A percentile compares a stretch with the other conserved stretches of the same genome.
Conservation (phyloP, 2,113 vertebrate species). For the Callopanchax toddi region DNA sequence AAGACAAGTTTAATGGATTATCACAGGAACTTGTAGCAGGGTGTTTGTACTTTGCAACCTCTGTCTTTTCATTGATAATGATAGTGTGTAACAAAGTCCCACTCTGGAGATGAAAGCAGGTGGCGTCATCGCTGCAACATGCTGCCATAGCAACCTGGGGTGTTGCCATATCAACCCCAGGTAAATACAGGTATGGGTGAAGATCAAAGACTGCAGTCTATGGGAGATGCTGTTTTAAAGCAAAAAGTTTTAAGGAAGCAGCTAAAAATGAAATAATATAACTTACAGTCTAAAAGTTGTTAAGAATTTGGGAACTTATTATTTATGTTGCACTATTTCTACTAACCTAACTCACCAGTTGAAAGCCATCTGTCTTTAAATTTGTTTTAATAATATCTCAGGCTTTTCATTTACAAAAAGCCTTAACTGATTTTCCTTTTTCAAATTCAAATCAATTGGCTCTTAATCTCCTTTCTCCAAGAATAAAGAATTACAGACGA, state of each 20-base stretch:
- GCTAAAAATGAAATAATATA: no score
- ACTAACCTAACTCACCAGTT: not conserved
- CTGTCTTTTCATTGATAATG: slow-evolving; percentile 53
- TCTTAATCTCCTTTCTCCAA: not conserved
- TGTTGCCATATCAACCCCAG: slow-evolving; percentile 43
- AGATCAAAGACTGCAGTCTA: slow-evolving; percentile 38
- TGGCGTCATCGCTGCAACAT: not conserved
- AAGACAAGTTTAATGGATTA: slow-evolving; percentile 49
- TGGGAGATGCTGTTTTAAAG: slow-evolving; percentile 34
- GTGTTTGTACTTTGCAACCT: slow-evolving; percentile 39
- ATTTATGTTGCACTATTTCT: not conserved
- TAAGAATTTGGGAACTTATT: not conserved
- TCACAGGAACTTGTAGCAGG: slow-evolving; percentile 45
- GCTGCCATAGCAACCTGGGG: slow-evolving; percentile 42
- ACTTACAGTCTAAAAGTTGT: not conserved
- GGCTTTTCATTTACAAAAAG: not conserved
- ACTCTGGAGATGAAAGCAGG: slow-evolving; percentile 59
- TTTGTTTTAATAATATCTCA: slow-evolving; percentile 6
- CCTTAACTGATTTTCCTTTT: slow-evolving; percentile 1
- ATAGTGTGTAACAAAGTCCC: slow-evolving; percentile 54
- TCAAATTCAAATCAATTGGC: slow-evolving; percentile 10
- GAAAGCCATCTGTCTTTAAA: slow-evolving; percentile 4
- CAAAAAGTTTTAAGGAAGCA: not conserved
- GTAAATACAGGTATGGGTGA: slow-evolving; percentile 65
- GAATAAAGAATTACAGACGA: no score